Percentiles rank a stretch among this genome's conserved stretches.
Conservation (phyloP, 2,888 invertebrate genomes). For the Microdon myrmicae region DNA sequence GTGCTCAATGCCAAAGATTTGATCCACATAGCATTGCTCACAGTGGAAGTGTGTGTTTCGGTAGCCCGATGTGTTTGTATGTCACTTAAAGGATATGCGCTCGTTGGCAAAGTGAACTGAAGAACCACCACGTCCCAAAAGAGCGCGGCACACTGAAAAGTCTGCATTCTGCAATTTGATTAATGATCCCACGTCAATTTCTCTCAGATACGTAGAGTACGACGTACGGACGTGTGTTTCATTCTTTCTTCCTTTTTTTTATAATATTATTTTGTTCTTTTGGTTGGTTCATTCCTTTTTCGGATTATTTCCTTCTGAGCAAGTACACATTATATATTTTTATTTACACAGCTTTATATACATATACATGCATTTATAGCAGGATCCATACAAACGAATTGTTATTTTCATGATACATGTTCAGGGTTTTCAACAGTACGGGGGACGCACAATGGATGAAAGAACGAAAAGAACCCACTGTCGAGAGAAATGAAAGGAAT, state of each 20-base stretch:
- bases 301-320: conserved; percentile 39
- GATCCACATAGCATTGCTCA: conserved; percentile 12
- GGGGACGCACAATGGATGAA: too few species aligned
- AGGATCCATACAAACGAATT: conserved; percentile 7
- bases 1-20: conserved; percentile 33
- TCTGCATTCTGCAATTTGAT: conserved; percentile 67
- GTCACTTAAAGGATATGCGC: conserved; percentile 45
- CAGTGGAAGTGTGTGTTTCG: conserved; percentile 7
- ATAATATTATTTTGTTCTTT: conserved; percentile 13
- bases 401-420: conserved; percentile 10
- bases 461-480: conserved; percentile 19
- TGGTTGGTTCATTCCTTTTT: conserved; percentile 10
- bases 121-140: conserved; percentile 42
- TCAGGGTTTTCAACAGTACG: conserved; percentile 27
- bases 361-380: conserved; percentile 2
- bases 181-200: conserved; percentile 67
- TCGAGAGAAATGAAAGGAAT: conserved; percentile 15
- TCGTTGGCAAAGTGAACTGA: conserved; percentile 51
- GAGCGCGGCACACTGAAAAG: conserved; percentile 57
- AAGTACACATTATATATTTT: conserved; percentile 44
- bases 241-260: conserved; percentile 26
- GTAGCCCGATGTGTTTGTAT: conserved; percentile 39
- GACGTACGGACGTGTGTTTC: conserved; percentile 37
- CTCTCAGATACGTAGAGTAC: conserved; percentile 54
- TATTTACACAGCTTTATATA: conserved; percentile 44